Percentiles rank a stretch among this genome's conserved stretches.
Conservation (phyloP, 2,888 invertebrate genomes). For the Hyposoter didymator region DNA sequence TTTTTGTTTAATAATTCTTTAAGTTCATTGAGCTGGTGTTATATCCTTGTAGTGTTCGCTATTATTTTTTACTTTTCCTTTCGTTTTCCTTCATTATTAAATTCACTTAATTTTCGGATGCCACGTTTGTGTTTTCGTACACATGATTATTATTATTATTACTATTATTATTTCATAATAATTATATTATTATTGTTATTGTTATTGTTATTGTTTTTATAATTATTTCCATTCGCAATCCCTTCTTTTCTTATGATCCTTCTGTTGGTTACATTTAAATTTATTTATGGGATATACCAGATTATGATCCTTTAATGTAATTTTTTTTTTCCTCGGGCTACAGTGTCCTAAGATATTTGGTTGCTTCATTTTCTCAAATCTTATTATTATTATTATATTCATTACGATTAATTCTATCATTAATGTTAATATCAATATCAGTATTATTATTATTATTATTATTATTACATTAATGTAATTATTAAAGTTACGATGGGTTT, state of each 20-base stretch:
- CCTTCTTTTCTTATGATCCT: slow-evolving; percentile 18
- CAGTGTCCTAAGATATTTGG: slow-evolving; percentile 55
- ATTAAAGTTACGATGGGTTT: slow-evolving; percentile 35
- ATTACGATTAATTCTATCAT: slow-evolving; percentile 15
- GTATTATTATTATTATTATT: slow-evolving; percentile 2
- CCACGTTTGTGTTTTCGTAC: slow-evolving; percentile 54
- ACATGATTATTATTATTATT: slow-evolving; percentile 48
- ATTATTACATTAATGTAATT: slow-evolving; percentile 26
- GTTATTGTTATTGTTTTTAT: slow-evolving; percentile 47
- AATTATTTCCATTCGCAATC: slow-evolving; percentile 27
- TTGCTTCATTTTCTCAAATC: slow-evolving; percentile 40
- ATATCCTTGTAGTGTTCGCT: slow-evolving; percentile 74
- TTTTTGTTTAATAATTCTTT: slow-evolving; percentile 63
- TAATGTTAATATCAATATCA: background rate
- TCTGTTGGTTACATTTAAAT: slow-evolving; percentile 26
- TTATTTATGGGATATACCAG: slow-evolving; percentile 48
- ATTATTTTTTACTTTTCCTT: slow-evolving; percentile 40
- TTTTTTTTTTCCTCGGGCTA: slow-evolving; percentile 43
- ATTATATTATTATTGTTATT: slow-evolving; percentile 47
- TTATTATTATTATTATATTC: slow-evolving; percentile 26
- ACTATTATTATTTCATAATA: slow-evolving; percentile 20
- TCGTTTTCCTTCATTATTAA: slow-evolving; percentile 47
- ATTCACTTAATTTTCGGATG: slow-evolving; percentile 51
- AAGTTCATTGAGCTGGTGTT: slow-evolving; percentile 79
- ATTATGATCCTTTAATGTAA: slow-evolving; percentile 50